A percentile compares a stretch with the other conserved stretches of the same genome.
These are phyloP conservation scores for Epirrita christyi DNA, from an alignment of 2,888 invertebrate genomes.

Conservation along the genomic window DNA sequence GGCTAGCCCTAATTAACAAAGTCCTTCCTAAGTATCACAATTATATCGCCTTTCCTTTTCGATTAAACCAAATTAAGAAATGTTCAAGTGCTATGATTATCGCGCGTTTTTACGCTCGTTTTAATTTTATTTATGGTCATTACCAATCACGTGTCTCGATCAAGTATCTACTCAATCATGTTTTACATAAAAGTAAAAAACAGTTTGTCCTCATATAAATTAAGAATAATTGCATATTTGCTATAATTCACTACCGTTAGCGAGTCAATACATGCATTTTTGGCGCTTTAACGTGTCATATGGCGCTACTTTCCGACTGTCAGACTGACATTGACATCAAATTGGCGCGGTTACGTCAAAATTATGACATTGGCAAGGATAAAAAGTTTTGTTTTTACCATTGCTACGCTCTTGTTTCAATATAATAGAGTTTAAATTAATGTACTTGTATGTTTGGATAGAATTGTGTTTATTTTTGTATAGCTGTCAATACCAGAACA, in stretches of 20 bases:
- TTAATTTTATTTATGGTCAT: conserved; percentile 29
- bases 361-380: conserved; percentile 30
- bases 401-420: not conserved
- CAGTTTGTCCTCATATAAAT: conserved; percentile 37
- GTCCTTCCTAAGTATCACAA: not conserved
- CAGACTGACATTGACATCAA: conserved; percentile 56
- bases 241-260: conserved; percentile 43
- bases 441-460: not conserved
- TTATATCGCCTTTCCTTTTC: conserved; percentile 14
- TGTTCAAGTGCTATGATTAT: conserved; percentile 18
- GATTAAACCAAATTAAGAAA: conserved; percentile 16
- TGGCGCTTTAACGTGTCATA: conserved; percentile 46
- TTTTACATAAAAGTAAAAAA: conserved; percentile 26
- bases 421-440: conserved; percentile 9
- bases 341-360: conserved; percentile 48
- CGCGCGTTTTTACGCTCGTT: conserved; percentile 13
- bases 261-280: conserved; percentile 45
- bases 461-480: not conserved
- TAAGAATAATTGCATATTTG: conserved; percentile 41
- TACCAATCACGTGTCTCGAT: conserved; percentile 21
- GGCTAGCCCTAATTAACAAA: not conserved
- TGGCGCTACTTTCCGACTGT: conserved; percentile 50
- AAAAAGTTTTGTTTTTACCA: not conserved
- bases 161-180: conserved; percentile 17
- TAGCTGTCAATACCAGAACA: conserved; percentile 14